Conservation (phyloP, 1,140 invertebrate species). For the Achatina immaculata region DNA sequence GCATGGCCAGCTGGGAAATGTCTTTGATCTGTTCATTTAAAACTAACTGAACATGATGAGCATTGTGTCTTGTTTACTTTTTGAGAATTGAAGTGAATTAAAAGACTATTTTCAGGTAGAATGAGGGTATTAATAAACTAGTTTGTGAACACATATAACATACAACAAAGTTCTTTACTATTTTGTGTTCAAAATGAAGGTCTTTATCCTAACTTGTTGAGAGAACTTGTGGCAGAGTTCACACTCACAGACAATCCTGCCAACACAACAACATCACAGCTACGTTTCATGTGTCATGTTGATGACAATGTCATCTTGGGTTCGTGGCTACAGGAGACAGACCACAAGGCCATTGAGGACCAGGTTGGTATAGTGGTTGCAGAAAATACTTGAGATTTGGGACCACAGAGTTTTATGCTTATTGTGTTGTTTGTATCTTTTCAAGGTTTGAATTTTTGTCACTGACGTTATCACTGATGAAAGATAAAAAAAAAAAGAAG, state of each 20-base stretch:
- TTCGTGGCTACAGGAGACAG: constrained; percentile 87
- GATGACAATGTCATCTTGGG: constrained; percentile 82
- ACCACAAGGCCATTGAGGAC: constrained; percentile 97
- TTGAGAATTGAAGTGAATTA: no score
- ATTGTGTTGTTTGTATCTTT: not conserved
- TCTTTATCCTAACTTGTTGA: constrained; percentile 69
- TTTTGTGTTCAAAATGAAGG: constrained; percentile 48
- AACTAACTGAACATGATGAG: no score
- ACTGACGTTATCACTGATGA: not conserved
- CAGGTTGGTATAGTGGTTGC: constrained; percentile 79
- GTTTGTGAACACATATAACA: no score
- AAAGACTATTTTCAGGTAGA: no score
- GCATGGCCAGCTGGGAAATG: no score
- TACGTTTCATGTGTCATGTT: constrained; percentile 89
- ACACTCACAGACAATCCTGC: constrained; percentile 94
- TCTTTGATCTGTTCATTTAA: no score
- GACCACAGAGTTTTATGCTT: not conserved
- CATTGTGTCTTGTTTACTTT: no score
- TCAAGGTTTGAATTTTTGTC: not conserved
- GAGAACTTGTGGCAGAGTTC: constrained; percentile 95
- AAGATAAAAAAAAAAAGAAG: not conserved
- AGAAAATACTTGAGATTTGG: not conserved
- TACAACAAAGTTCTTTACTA: no score
- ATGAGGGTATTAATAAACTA: no score
- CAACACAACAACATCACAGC: constrained; percentile 92